Percentiles rank a stretch among this genome's conserved stretches.
Conservation (phyloP, 92 coral and sea anemone species). For the Porites lobata region DNA sequence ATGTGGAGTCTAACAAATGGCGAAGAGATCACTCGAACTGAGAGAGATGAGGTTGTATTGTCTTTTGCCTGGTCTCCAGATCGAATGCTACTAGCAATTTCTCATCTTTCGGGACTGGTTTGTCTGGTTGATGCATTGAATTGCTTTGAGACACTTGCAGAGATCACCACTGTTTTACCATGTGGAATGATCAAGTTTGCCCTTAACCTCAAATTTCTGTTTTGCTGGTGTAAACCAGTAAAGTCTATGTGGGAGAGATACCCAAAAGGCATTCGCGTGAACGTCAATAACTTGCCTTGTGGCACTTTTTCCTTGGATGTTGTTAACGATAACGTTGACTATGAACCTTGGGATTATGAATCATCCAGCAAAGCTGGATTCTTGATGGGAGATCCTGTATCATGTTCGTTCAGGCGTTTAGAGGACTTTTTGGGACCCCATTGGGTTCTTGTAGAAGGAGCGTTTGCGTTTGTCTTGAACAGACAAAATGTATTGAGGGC, state of each 20-base stretch:
- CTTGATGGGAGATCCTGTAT: not conserved
- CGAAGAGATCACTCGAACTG: not conserved
- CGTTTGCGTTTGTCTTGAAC: not conserved
- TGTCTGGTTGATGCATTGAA: conserved; percentile 9
- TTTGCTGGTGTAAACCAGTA: not conserved
- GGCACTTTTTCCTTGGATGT: too few relatives aligned
- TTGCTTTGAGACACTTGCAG: not conserved
- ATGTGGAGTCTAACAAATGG: conserved; percentile 7
- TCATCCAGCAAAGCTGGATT: too few relatives aligned
- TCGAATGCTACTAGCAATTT: conserved; percentile 18
- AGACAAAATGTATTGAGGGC: not conserved
- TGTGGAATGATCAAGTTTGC: conserved; percentile 10
- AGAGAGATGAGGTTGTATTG: not conserved
- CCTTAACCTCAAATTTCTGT: not conserved
- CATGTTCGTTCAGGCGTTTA: too few relatives aligned
- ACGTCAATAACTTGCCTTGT: too few relatives aligned
- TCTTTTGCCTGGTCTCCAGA: conserved; percentile 34
- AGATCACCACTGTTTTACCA: too few relatives aligned
- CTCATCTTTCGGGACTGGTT: not conserved
- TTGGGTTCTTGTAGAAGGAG: not conserved
- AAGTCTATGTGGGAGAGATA: too few relatives aligned
- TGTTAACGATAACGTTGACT: too few relatives aligned
- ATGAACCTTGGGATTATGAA: too few relatives aligned
- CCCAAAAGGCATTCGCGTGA: too few relatives aligned
- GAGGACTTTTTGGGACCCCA: too few relatives aligned